Percentiles rank a stretch among this genome's conserved stretches.
These are phyloP conservation scores for Tenebrosternarchus preto DNA, from an alignment of 2,113 vertebrate species.

Conservation along the genomic window DNA sequence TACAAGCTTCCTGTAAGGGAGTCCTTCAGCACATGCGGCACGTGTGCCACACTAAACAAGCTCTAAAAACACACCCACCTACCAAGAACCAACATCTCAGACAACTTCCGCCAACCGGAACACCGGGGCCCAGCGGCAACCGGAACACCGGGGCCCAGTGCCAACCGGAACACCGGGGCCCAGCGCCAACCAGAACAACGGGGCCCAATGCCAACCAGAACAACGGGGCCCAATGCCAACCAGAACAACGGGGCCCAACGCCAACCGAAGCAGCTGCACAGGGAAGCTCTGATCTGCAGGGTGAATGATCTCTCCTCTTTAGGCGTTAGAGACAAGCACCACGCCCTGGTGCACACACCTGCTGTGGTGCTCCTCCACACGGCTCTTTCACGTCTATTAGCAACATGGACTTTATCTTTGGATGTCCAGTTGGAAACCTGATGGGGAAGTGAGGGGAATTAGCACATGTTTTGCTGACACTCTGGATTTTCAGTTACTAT, in stretches of 20 bases:
- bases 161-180: neutral
- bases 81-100: neutral
- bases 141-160: neutral
- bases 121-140: neutral
- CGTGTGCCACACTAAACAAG: neutral
- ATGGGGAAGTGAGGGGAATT: neutral
- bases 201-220: neutral
- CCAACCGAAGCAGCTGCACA: neutral
- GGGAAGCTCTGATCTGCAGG: conserved; percentile 41
- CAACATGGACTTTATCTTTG: conserved; percentile 2
- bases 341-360: too few species aligned
- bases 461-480: neutral
- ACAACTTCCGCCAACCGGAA: neutral
- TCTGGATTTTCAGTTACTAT: neutral
- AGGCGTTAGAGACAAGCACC: too few species aligned
- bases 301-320: too few species aligned
- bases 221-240: neutral
- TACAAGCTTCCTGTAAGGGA: conserved; percentile 9
- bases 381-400: neutral
- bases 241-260: neutral
- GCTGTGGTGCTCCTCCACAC: neutral
- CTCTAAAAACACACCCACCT: neutral
- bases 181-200: neutral
- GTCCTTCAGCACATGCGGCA: conserved; percentile 19
- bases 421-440: neutral